Conservation (phyloP, 2,113 vertebrate genomes). For the Chaetorhynchus papuensis region DNA sequence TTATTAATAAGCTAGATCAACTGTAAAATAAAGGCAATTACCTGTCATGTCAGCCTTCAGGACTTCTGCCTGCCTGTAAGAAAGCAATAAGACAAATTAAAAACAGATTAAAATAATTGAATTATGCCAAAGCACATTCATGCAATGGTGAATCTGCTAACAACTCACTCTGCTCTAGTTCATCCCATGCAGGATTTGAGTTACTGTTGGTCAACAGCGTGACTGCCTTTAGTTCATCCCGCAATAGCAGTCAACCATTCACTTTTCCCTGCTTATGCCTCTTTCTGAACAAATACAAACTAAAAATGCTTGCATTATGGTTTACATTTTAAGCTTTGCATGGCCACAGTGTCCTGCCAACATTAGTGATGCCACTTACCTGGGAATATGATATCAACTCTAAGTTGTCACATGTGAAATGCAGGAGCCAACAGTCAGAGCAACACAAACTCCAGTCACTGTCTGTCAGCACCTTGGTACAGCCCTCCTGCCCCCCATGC, state of each 20-base stretch:
- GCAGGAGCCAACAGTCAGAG: not conserved
- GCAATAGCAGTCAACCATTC: not conserved
- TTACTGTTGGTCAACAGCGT: accelerated
- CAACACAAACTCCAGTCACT: not conserved
- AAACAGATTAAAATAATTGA: not conserved
- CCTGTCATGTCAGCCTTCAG: slow-evolving; percentile 99
- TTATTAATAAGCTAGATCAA: not conserved
- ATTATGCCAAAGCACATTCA: not conserved
- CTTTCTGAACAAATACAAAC: not conserved
- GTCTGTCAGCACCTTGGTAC: not conserved
- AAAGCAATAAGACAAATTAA: slow-evolving; percentile 29
- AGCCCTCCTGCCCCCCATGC: not conserved
- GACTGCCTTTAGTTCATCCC: not conserved
- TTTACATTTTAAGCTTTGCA: not conserved
- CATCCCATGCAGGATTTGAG: not conserved
- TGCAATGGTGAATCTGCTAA: not conserved
- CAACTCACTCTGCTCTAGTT: not conserved
- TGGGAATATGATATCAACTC: not conserved
- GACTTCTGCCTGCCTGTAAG: slow-evolving; percentile 98
- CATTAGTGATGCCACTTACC: not conserved
- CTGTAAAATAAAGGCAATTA: slow-evolving; percentile 58
- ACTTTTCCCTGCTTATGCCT: not conserved
- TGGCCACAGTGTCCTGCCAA: not conserved
- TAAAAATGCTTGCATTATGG: not conserved
- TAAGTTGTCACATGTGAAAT: accelerated